Evolutionary conservation across 2,888 invertebrate species (phyloP).

Genomic region (Melikaiella ostensackeni): DNA sequence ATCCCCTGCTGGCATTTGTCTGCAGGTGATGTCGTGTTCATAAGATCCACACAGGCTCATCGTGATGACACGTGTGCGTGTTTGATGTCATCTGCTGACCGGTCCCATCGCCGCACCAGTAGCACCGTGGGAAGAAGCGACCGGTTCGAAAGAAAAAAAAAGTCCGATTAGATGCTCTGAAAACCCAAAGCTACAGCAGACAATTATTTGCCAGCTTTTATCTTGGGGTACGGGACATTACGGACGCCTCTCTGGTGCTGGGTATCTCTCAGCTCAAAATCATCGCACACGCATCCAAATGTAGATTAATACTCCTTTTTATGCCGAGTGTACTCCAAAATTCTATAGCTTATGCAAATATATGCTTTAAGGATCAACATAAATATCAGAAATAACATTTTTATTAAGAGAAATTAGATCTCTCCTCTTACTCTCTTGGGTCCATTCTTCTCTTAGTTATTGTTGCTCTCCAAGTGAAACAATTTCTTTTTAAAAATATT

Average conservation of each 20-base stretch:
- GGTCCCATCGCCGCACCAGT: slow-evolving; percentile 65
- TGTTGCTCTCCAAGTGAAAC: too few species aligned
- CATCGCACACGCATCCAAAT: neutral
- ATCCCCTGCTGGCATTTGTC: slow-evolving; percentile 20
- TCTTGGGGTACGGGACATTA: slow-evolving; percentile 23
- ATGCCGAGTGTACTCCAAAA: neutral
- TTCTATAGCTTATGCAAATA: slow-evolving; percentile 12
- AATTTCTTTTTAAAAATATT: too few species aligned
- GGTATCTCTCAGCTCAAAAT: slow-evolving; percentile 6
- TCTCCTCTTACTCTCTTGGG: neutral
- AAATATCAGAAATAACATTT: neutral
- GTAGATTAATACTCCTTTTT: slow-evolving; percentile 14
- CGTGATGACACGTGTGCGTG: slow-evolving; percentile 62
- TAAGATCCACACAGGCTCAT: slow-evolving; percentile 57
- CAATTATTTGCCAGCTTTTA: slow-evolving; percentile 21
- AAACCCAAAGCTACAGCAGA: neutral
- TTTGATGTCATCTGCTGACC: slow-evolving; percentile 70
- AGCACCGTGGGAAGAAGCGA: slow-evolving; percentile 73
- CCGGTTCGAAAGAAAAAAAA: slow-evolving; percentile 53
- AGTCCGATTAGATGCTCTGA: slow-evolving; percentile 33
- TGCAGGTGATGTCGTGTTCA: slow-evolving; percentile 44
- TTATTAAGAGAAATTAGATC: neutral
- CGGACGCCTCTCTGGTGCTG: slow-evolving; percentile 9
- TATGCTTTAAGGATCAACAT: neutral
- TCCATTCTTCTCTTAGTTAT: too few species aligned